Conservation (phyloP, 2,888 invertebrate genomes). For the Dryobota labecula region DNA sequence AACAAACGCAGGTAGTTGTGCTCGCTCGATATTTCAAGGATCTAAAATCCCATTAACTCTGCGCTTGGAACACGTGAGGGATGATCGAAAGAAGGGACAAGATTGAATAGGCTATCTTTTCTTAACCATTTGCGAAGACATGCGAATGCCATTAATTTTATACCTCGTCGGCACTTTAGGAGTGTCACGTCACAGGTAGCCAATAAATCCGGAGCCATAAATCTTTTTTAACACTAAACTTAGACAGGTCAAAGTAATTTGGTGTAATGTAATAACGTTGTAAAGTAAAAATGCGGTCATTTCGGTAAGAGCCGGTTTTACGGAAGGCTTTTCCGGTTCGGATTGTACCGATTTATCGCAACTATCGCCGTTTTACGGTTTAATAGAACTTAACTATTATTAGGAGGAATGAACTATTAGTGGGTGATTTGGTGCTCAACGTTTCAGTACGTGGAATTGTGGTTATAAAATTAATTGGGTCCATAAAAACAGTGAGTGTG, state of each 20-base stretch:
- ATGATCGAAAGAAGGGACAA: conserved; percentile 50
- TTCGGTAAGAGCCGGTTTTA: conserved; percentile 66
- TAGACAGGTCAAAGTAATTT: conserved; percentile 66
- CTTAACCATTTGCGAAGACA: conserved; percentile 75
- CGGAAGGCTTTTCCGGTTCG: conserved; percentile 64
- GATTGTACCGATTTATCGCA: conserved; percentile 69
- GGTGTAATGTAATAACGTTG: conserved; percentile 71
- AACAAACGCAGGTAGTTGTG: conserved; percentile 29
- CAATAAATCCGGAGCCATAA: conserved; percentile 66
- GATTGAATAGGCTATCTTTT: conserved; percentile 62
- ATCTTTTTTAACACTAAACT: conserved; percentile 60
- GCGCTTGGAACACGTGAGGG: conserved; percentile 47
- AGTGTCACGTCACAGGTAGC: conserved; percentile 62
- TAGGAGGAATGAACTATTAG: conserved; percentile 16
- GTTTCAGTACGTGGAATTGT: conserved; percentile 6
- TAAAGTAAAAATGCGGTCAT: conserved; percentile 73
- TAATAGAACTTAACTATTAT: conserved; percentile 37
- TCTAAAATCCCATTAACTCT: conserved; percentile 50
- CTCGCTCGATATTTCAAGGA: conserved; percentile 37
- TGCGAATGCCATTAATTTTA: conserved; percentile 82
- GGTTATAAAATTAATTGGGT: conserved; percentile 20
- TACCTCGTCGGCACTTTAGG: conserved; percentile 70
- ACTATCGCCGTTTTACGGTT: conserved; percentile 48
- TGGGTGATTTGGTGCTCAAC: conserved; percentile 22
- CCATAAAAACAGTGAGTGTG: neutral